Evolutionary conservation across 2,888 invertebrate species (phyloP), one percentile per base, ranked within the genome.

Genomic region (Ophonus ardosiacus): DNA sequence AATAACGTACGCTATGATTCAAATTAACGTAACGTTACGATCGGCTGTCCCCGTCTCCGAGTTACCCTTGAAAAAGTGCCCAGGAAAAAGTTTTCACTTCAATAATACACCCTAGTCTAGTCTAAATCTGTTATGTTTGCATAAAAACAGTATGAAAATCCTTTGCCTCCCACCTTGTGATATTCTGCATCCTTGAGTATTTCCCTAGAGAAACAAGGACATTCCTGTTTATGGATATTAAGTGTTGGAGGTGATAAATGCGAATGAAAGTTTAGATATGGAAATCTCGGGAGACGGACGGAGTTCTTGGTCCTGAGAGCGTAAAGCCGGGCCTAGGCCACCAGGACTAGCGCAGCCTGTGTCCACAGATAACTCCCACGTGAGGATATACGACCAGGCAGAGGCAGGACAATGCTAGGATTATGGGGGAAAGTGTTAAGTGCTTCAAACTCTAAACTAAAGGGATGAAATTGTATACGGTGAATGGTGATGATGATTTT

Each of bases 171-270:
- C 31, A 31, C 31, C 4, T 31, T 5, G 31, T 31, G 31, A 31
- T 31, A 31, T 31, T 31, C 31, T 31, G 5, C 6, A 31, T 31
- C 31, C 31, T 31, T 51, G 43, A 10, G 43, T 51, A 78, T 78
- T 78, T 78, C 78, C 82, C 74, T 10, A n/a, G 74, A 61, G 83
- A 74, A 31, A 61, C 74, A 76, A 83, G 74, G 74, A 83, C 83
- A 83, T 76, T 83, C 61, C 40, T 76, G 74, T 83, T 83, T 83
- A 83, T 83, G 83, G 83, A 83, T 83, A 83, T 83, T 83, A 83
- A 83, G 82, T 74, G 76, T 40, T 13, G 40, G 83, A 76, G 74
- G 83, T 83, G 83, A 83, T 83, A 83, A 83, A 83, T 83, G 83
- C 74, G 83, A 76, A 83, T 83, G 71, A 83, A 83, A 83, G 83